A percentile compares a stretch with the other conserved stretches of the same genome.
These are phyloP conservation scores for Drosophila ficusphila DNA, from an alignment of 1,140 invertebrate species.

Conservation along the genomic window DNA sequence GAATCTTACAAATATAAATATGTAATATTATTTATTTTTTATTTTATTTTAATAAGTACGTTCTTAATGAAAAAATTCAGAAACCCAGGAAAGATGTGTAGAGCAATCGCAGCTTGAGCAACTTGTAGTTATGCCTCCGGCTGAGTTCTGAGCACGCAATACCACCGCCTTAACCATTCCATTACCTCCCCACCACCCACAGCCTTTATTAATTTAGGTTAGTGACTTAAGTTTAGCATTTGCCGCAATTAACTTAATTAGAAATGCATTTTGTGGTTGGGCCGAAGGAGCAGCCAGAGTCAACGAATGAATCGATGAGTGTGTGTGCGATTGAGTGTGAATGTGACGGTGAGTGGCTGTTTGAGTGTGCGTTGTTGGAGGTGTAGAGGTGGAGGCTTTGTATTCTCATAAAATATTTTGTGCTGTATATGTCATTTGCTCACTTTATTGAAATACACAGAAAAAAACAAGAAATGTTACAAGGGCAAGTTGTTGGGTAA, in stretches of 20 bases:
- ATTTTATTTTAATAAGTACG: neutral
- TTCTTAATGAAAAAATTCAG: too few relatives aligned
- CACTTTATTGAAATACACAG: slow-evolving; percentile 16
- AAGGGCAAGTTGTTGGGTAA: too few relatives aligned
- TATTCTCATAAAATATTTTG: slow-evolving; percentile 27
- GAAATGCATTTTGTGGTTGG: slow-evolving; percentile 72
- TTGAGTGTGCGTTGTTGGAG: neutral
- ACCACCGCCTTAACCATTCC: neutral
- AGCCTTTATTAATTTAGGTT: slow-evolving; percentile 77
- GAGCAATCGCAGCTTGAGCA: slow-evolving; percentile 7
- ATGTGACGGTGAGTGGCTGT: slow-evolving; percentile 12
- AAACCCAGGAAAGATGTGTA: neutral
- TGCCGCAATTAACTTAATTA: slow-evolving; percentile 83
- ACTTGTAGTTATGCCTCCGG: slow-evolving; percentile 17
- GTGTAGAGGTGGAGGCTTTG: neutral
- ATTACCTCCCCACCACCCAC: neutral
- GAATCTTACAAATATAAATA: too few relatives aligned
- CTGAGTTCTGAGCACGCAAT: slow-evolving; percentile 34
- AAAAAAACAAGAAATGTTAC: neutral
- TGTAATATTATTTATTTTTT: neutral
- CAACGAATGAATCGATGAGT: slow-evolving; percentile 39
- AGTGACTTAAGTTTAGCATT: slow-evolving; percentile 82
- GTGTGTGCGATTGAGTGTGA: slow-evolving; percentile 20
- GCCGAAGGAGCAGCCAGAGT: slow-evolving; percentile 47
- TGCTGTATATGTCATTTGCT: slow-evolving; percentile 16